Conservation (phyloP, 2,797 vertebrate species). For the Oreonectes daqikongensis region DNA sequence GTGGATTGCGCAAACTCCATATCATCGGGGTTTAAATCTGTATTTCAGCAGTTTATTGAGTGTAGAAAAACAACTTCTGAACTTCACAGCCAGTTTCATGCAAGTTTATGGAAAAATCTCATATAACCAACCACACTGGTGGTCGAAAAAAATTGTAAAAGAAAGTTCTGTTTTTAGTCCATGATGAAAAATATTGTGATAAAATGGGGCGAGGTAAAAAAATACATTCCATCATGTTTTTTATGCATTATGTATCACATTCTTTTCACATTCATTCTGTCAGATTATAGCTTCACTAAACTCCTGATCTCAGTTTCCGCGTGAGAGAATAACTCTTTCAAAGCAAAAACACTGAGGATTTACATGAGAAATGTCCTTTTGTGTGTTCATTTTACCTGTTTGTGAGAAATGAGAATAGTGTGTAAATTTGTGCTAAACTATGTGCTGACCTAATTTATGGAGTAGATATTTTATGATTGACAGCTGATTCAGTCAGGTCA, state of each 20-base stretch:
- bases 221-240: constrained; percentile 42
- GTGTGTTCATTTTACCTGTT: constrained; percentile 43
- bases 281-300: constrained; percentile 17
- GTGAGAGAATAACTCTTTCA: too few relatives aligned
- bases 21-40: not conserved
- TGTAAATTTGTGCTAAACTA: constrained; percentile 58
- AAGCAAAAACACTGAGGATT: not conserved
- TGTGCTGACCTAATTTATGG: constrained; percentile 47
- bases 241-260: constrained; percentile 11
- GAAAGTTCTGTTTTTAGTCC: not conserved
- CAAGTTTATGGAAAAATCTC: not conserved
- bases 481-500: constrained; percentile 56
- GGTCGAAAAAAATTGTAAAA: not conserved
- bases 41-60: not conserved
- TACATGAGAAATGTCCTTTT: constrained; percentile 9
- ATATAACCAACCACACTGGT: not conserved
- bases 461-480: constrained; percentile 58
- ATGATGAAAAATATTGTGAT: constrained; percentile 9
- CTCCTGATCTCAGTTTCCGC: not conserved
- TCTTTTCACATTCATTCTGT: constrained; percentile 34
- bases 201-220: not conserved
- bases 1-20: not conserved
- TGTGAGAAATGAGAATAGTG: constrained; percentile 50
- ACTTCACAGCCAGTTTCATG: not conserved
- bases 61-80: not conserved